Evolutionary conservation across 2,888 invertebrate genomes (phyloP), one percentile per base, ranked within the genome.

Genomic region (Marronus borbonicus): DNA sequence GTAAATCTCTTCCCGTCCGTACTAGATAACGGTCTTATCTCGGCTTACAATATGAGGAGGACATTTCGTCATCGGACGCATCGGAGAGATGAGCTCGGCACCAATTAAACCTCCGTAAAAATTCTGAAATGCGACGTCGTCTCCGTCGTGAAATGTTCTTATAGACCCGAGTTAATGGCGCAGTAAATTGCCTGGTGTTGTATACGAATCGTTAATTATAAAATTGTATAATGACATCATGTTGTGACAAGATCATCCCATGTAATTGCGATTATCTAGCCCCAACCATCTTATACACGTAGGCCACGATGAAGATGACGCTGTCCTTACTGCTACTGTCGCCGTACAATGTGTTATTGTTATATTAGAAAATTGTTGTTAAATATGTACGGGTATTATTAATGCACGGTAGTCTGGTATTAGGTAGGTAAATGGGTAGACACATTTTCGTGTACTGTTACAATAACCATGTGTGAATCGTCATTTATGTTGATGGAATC

Each of bases 151-250:
- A 58, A 20, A 58, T 58, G 68, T 68, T 52, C 68, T 68, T 68
- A 68, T 20, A 44, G 8, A 44, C 55, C 52, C 49, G 50, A 68
- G 50, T 68, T 68, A 68, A 68, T 50, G 68, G 20, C 28, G 50
- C 50, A 68, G 50, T 68, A 68, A 68, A 68, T 68, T 68, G 50
- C 50, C 28, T 24, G 20, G 55, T 58, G 8, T 20, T 58, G 55
- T 68, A 50, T 68, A 28, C 28, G 68, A 68, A 68, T 68, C 68
- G 39, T 72, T 72, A 58, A 72, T 72, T 58, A 58, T 72, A 58
- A 72, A 72, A 72, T 72, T 72, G 58, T 72, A 58, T 72, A 72
- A 72, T 72, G 72, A 72, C 72, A 72, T 72, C 72, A 72, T 72
- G 72, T 72, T 72, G 72, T 72, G 72, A 72, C 72, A 72, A 39